Evolutionary conservation across 2,113 vertebrate species (phyloP), one percentile per base, ranked within the genome.

Genomic region (Gymnorhina tibicen): DNA sequence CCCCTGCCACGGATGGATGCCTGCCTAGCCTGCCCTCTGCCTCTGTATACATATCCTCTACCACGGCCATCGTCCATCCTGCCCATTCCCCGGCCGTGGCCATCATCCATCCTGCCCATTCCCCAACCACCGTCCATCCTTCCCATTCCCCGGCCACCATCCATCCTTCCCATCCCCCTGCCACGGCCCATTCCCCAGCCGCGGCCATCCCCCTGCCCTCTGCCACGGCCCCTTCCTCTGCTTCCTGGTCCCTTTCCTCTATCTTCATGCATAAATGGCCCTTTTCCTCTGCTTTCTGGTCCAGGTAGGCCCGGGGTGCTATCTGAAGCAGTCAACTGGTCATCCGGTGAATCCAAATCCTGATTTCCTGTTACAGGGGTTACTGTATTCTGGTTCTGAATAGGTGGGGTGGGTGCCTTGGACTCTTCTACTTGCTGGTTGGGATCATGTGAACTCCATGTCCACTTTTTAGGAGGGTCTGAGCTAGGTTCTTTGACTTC

Each of bases 381-480:
- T 84, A 91, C 89, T 1, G 70, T 95, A 92, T 84, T 94, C 79
- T 97, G 97, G 72, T 96, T 97, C 74, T 91, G 89, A 79, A 59
- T 41, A 93, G 94, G 91, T 18, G 96, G 81, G 70, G 94, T 96
- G 81, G 97, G 72, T 91, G 95, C 78, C 81, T 98, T 98, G 79
- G 98, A 69, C 96, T 97, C 98, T 89, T 98, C 96, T 50, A 87
- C 95, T 46, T 91, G 95, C 91, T 98, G 97, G 27, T 95, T 98
- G 93, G 98, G 96, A 94, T 93, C 97, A 79, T 98, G 98, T 73
- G 97, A 94, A 95, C 97, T 98, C 95, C 98, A 98, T 2, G 98
- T 97, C 98, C 97, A 98, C 76, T 97, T 95, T 91, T 98, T 98
- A 70, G 97, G 87, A 81, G 97, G 83, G 87, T 97, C 97, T 93